Evolutionary conservation across 2,888 invertebrate species (phyloP), one percentile per base, ranked within the genome.

Genomic region (Andrena chrysosceles): DNA sequence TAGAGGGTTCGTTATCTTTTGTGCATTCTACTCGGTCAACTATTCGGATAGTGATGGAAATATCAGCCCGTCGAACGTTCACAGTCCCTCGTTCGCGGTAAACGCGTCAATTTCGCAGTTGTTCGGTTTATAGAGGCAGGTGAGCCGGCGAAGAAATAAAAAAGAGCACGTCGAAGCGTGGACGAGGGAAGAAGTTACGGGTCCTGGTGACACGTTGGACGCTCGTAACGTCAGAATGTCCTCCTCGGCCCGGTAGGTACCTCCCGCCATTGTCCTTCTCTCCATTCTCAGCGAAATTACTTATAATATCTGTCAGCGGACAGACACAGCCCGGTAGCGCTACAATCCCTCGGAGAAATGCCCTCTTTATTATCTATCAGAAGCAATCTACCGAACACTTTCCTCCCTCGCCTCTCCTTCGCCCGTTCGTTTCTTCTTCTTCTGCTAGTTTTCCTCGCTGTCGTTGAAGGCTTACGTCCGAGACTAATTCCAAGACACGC

Each of bases 301-400:
- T 91, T 87, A 92, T 90, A 91, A 91, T 91, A 90, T 90, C 88
- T 85, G 89, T 90, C 88, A 86, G 79, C 84, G 86, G 83, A 81
- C 83, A 84, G 87, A 90, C 85, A 88, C 88, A 86, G 86, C 81
- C 52, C 77, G 81, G 63, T 79, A 74, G 84, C 69, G 72, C 85
- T 81, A 80, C 87, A 89, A 88, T 90, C 87, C 89, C 90, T 85
- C 85, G 82, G 89, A 89, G 89, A 89, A 91, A 91, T 90, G 87
- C 81, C 84, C 89, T 87, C 89, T 91, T 91, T 91, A 91, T 90
- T 91, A 91, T 91, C 91, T 90, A 91, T 91, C 91, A 87, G 87
- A 89, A 89, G 83, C 91, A 91, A 91, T 91, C 89, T 89, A 88
- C 86, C 70, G 77, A 81, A 82, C 89, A 83, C 84, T 84, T 85